Evolutionary conservation across 2,113 vertebrate species (phyloP).

Genomic region (Martes martes): DNA sequence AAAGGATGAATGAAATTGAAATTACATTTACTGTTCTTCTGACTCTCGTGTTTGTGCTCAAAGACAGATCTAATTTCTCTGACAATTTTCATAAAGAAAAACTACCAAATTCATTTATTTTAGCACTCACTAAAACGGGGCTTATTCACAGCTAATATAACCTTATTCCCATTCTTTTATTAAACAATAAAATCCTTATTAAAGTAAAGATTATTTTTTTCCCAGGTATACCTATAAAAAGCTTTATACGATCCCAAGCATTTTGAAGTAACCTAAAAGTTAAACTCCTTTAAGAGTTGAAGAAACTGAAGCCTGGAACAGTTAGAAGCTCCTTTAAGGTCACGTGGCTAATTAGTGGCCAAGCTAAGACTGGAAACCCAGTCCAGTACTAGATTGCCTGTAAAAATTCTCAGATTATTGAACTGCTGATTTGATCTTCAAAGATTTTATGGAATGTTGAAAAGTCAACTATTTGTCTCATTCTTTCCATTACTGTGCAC

Average conservation of each 20-base stretch:
- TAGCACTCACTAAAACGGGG: conserved; percentile 31
- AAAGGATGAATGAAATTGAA: conserved; percentile 65
- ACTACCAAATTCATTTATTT: conserved; percentile 67
- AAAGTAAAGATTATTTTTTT: conserved; percentile 6
- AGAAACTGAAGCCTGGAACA: neutral
- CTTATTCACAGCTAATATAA: conserved; percentile 35
- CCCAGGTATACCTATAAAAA: neutral
- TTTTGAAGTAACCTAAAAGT: neutral
- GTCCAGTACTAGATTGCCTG: neutral
- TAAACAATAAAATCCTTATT: conserved; percentile 47
- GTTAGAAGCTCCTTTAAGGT: neutral
- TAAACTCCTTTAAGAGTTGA: neutral
- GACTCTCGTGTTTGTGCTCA: conserved; percentile 55
- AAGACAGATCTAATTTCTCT: conserved; percentile 61
- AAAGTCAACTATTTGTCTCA: conserved; percentile 44
- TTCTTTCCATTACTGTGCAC: conserved; percentile 43
- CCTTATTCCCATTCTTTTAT: conserved; percentile 35
- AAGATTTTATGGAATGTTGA: conserved; percentile 25
- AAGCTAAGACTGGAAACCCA: neutral
- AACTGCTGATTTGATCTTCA: conserved; percentile 33
- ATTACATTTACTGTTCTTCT: conserved; percentile 66
- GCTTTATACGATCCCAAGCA: neutral
- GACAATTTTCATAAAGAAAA: conserved; percentile 59
- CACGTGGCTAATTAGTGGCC: neutral
- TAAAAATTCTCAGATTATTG: neutral